A percentile compares a stretch with the other conserved stretches of the same genome.
Conservation (phyloP, 1,140 invertebrate genomes). For the Ctenoplectra terminalis region DNA sequence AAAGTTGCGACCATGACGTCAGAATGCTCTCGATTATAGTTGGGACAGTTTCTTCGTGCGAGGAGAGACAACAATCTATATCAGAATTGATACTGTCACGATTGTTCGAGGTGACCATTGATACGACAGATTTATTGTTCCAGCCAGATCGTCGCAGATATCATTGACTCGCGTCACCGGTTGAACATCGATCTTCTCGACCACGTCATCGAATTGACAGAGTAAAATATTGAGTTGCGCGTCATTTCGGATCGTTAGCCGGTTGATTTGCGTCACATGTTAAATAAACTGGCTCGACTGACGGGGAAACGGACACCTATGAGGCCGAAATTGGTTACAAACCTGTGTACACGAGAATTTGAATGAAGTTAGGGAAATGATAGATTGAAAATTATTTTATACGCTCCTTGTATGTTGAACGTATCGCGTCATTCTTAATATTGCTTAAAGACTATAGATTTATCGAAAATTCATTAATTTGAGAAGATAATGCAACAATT, state of each 20-base stretch:
- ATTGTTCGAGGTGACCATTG: slow-evolving; percentile 2
- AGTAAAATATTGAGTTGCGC: slow-evolving; percentile 36
- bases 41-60: background rate
- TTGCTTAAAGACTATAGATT: too few species aligned
- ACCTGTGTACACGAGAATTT: background rate
- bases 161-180: slow-evolving; percentile 42
- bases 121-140: slow-evolving; percentile 42
- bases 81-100: slow-evolving; percentile 1
- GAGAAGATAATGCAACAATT: too few species aligned
- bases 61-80: background rate
- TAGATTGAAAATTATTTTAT: background rate
- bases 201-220: slow-evolving; percentile 41
- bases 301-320: background rate
- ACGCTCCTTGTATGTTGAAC: too few species aligned
- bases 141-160: slow-evolving; percentile 14
- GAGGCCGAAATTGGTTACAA: background rate
- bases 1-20: background rate
- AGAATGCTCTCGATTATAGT: background rate
- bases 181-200: slow-evolving; percentile 25
- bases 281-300: slow-evolving; percentile 18
- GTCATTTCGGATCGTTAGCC: slow-evolving; percentile 37
- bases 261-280: slow-evolving; percentile 19
- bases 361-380: background rate
- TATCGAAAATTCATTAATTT: too few species aligned
- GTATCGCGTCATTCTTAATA: too few species aligned